phyloP scores from a whole-genome alignment of 30 jellyfish, hydroid and myxozoan species.

The Chironex yamaguchii region DNA sequence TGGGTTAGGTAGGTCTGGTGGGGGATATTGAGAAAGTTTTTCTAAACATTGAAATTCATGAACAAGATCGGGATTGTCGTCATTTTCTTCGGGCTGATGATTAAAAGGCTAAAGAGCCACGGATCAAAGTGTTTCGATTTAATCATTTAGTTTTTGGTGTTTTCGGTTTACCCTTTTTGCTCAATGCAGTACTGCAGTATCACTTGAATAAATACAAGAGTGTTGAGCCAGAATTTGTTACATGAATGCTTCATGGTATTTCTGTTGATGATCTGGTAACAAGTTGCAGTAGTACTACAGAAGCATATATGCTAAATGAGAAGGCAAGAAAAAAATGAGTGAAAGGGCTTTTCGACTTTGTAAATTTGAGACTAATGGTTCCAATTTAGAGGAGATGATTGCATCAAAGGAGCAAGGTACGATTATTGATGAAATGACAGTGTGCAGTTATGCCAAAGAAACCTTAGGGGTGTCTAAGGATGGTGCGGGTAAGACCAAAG shows the following conservation, averaged over 20 bases:
- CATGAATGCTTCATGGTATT: neutral
- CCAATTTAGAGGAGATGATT: slow-evolving; percentile 6
- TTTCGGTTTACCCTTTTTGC: slow-evolving; percentile 9
- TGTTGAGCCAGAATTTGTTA: slow-evolving; percentile 8
- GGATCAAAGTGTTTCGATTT: slow-evolving; percentile 1
- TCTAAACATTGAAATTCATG: slow-evolving; percentile 8
- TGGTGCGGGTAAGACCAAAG: slow-evolving; percentile 61
- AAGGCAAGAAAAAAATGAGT: too few relatives aligned
- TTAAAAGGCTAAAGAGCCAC: neutral
- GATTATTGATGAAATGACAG: neutral
- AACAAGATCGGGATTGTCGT: slow-evolving; percentile 15
- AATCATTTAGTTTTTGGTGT: slow-evolving; percentile 23
- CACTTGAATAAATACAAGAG: slow-evolving; percentile 4
- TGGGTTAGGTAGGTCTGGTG: neutral
- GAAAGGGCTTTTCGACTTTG: too few relatives aligned
- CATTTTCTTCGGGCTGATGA: neutral
- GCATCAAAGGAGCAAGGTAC: slow-evolving; percentile 21
- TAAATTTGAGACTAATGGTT: slow-evolving; percentile 28
- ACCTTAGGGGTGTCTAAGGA: slow-evolving; percentile 38
- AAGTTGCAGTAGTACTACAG: too few relatives aligned
- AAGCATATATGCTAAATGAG: too few relatives aligned
- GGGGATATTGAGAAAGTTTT: slow-evolving; percentile 44
- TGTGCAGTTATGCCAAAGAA: slow-evolving; percentile 55
- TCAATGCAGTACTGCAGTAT: slow-evolving; percentile 4
- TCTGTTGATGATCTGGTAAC: too few relatives aligned